A percentile compares a stretch with the other conserved stretches of the same genome.
These are phyloP conservation scores for Drosophila ercepeae DNA, from an alignment of 1,140 invertebrate genomes.

Conservation along the genomic window DNA sequence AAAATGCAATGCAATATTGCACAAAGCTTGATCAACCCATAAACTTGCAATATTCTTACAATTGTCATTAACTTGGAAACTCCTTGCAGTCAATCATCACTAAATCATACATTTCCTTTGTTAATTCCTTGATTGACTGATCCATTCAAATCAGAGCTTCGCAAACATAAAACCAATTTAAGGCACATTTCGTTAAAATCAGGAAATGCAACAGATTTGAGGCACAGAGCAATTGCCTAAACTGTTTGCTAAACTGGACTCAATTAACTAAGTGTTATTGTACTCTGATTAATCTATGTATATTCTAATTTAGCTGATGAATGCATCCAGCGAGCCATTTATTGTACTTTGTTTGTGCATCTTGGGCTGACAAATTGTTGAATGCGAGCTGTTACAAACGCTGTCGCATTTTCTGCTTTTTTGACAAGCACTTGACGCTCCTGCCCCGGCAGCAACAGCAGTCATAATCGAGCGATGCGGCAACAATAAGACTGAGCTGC, in stretches of 20 bases:
- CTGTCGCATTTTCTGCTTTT: conserved; percentile 26
- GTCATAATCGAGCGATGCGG: conserved; percentile 56
- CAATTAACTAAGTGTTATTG: conserved; percentile 49
- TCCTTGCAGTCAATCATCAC: no score
- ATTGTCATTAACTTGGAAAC: no score
- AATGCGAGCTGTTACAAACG: conserved; percentile 37
- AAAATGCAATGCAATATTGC: not conserved
- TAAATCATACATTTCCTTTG: not conserved
- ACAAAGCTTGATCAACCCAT: not conserved
- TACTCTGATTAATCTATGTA: conserved; percentile 66
- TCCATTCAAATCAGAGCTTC: not conserved
- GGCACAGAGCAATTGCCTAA: conserved; percentile 14
- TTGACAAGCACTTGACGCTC: conserved; percentile 63
- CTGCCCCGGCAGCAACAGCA: conserved; percentile 30
- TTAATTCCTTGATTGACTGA: not conserved
- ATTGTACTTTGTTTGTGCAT: conserved; percentile 48
- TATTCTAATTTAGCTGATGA: conserved; percentile 67
- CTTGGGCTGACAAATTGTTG: conserved; percentile 60
- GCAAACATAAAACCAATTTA: not conserved
- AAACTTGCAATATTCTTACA: no score
- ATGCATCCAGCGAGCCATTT: conserved; percentile 46
- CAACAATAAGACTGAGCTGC: conserved; percentile 48
- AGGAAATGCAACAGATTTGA: conserved; percentile 50
- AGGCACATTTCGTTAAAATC: conserved; percentile 13
- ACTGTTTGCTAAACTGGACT: conserved; percentile 26